phyloP scores from a whole-genome alignment of 1,140 invertebrate species.

The Platyscapa corneri region DNA sequence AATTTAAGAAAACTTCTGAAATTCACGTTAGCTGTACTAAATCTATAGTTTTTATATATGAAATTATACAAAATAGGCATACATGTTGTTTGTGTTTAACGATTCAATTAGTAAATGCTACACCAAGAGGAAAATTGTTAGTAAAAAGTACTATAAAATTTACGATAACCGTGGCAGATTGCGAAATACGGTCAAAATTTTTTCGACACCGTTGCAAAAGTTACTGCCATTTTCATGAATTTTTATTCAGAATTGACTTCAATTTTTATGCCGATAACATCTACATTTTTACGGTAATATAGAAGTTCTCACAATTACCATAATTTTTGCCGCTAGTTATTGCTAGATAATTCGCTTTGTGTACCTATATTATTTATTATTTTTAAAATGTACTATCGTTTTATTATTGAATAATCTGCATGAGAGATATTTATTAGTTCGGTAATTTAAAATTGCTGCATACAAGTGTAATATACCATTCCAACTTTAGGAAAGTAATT shows the following conservation, averaged over 20 bases:
- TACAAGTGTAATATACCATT: constrained; percentile 36
- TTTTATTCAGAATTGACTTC: not conserved
- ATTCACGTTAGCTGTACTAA: not conserved
- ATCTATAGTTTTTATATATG: not conserved
- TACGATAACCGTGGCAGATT: constrained; percentile 23
- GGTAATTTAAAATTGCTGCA: constrained; percentile 32
- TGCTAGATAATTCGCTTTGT: not conserved
- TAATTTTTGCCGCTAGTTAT: not conserved
- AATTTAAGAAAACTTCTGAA: not conserved
- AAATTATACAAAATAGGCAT: constrained; percentile 9
- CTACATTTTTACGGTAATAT: not conserved
- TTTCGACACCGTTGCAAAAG: constrained; percentile 5
- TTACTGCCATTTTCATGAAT: constrained; percentile 26
- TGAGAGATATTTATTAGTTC: constrained; percentile 16
- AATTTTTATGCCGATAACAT: constrained; percentile 5
- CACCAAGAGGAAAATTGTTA: not conserved
- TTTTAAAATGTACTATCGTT: constrained; percentile 12
- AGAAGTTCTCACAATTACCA: not conserved
- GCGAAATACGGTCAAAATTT: constrained; percentile 38
- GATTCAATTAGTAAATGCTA: constrained; percentile 39
- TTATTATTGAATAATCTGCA: constrained; percentile 34
- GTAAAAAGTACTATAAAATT: constrained; percentile 32
- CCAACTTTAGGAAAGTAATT: constrained; percentile 41
- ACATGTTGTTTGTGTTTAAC: constrained; percentile 11
- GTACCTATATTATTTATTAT: not conserved